Evolutionary conservation across 1,140 invertebrate species (phyloP).

Genomic region (Drosophila seguyi): DNA sequence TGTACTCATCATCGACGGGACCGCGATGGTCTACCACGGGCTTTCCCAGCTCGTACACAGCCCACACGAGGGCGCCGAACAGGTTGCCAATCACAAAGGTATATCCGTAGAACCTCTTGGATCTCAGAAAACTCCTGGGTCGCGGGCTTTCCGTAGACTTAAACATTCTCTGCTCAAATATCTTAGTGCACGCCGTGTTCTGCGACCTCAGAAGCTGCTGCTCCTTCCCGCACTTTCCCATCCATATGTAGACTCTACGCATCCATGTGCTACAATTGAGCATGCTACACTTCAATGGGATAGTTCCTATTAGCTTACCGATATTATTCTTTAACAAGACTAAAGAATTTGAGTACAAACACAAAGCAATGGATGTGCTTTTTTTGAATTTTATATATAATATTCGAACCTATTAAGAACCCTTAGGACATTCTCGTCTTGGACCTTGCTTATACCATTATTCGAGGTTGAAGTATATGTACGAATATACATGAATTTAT

Average conservation of each 20-base stretch:
- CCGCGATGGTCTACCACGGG: constrained; percentile 91
- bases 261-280: constrained; percentile 24
- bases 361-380: not conserved
- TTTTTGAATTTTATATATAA: not conserved
- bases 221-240: not conserved
- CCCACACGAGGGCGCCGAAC: constrained; percentile 85
- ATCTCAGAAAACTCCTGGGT: not conserved
- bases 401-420: not conserved
- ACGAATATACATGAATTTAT: not conserved
- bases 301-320: not conserved
- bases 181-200: not conserved
- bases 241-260: not conserved
- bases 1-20: constrained; percentile 92
- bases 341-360: constrained; percentile 1
- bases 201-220: not conserved
- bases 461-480: not conserved
- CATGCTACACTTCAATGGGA: not conserved
- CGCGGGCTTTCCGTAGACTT: not conserved
- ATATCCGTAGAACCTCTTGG: constrained; percentile 29
- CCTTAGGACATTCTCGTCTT: not conserved
- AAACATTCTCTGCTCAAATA: not conserved
- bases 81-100: constrained; percentile 85
- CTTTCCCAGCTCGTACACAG: constrained; percentile 89
- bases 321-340: constrained; percentile 5
- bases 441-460: not conserved